Evolutionary conservation across 2,888 invertebrate species (phyloP).

Genomic region (Pyrrhosoma nymphula): DNA sequence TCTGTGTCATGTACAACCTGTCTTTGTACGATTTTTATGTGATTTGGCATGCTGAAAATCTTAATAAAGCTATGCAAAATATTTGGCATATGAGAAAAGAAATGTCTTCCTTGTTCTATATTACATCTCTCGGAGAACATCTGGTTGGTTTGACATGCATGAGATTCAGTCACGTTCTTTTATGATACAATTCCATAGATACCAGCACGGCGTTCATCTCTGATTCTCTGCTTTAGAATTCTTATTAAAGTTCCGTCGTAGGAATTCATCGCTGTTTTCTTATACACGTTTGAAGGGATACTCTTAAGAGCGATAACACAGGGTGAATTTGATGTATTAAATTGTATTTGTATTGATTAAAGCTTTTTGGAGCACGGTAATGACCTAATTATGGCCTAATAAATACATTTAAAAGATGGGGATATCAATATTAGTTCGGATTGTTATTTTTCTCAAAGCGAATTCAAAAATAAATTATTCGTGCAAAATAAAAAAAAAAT

Average conservation of each 20-base stretch:
- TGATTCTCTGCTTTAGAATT: not conserved
- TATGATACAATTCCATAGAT: not conserved
- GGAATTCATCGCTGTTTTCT: not conserved
- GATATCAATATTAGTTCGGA: too few species aligned
- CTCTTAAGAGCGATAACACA: not conserved
- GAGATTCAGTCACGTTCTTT: not conserved
- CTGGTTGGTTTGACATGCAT: not conserved
- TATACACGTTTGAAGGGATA: not conserved
- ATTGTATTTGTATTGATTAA: too few species aligned
- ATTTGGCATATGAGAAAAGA: too few species aligned
- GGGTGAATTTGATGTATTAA: not conserved
- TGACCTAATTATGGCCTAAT: not conserved
- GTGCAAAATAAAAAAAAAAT: too few species aligned
- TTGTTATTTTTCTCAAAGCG: too few species aligned
- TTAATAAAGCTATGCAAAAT: not conserved
- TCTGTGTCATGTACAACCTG: too few species aligned
- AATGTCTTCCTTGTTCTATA: not conserved
- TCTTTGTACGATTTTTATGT: too few species aligned
- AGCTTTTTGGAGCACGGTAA: not conserved
- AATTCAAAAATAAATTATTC: too few species aligned
- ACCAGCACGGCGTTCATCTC: not conserved
- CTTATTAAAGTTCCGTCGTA: not conserved
- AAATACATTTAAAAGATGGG: too few species aligned
- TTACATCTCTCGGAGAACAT: not conserved
- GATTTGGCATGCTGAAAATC: not conserved